Evolutionary conservation across 2,888 invertebrate species (phyloP), one percentile per base, ranked within the genome.

Genomic region (Cetonia aurata): DNA sequence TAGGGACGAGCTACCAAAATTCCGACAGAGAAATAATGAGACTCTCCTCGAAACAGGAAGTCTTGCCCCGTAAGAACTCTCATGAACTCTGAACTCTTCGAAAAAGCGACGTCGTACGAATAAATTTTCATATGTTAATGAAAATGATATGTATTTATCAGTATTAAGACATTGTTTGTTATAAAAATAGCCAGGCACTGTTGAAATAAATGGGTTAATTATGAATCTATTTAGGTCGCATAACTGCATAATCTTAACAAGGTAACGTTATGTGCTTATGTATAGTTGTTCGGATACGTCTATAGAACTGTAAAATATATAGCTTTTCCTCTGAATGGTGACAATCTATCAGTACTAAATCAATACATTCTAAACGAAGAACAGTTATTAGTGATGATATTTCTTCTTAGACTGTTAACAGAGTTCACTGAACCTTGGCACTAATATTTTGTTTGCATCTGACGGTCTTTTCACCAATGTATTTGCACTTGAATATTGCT

Each of bases 21-120:
- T 50, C 62, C 62, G 15, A 50, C 50, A 17, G 33, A 33, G 13
- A 62, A 62, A 50, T 62, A 62, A 62, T 50, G 60, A 50, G 62
- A 15, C 10, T 37, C 10, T 33, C 12, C 13, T 62, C 37, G 8
- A 44, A 50, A 62, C 50, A 62, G 62, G 62, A 62, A 62, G 48
- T 50, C 44, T 10, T 48, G 48, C 33, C 62, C 33, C 62, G 50
- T 68, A 72, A 73, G 74, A 75, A 72, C 59, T 74, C 73, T 69
- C 73, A 72, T 62, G 71, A 72, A 72, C 72, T 69, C 50, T 71
- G 60, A 73, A 73, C 73, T 72, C 73, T 70, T 69, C 52, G 56
- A 71, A 71, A 71, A 69, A 69, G 72, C 70, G 55, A 69, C 55
- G 67, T 67, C 42, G 46, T 41, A 15, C 25, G 62, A 37, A 69